Evolutionary conservation across 2,888 invertebrate species (phyloP), one percentile per base, ranked within the genome.

Genomic region (Philonicus albiceps): DNA sequence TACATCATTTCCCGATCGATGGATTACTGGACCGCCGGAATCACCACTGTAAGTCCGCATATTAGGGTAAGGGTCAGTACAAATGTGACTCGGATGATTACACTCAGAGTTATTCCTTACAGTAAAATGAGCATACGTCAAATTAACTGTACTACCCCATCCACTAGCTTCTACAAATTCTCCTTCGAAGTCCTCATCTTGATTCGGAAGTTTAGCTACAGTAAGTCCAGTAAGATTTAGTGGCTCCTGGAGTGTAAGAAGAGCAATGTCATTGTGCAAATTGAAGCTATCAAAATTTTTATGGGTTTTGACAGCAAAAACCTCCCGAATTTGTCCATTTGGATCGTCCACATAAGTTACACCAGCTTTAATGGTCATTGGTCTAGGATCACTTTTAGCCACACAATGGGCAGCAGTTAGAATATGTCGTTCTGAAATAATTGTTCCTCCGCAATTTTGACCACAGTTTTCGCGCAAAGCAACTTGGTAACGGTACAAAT

Each of bases 11-110:
- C 64, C 64, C 34, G 30, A 7, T 55, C 81, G 55, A 19, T 31
- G n/a, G 30, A 81, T 55, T n/a, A 64, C 53, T 11, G 81, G 81
- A 22, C 81, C 81, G 11, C 81, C 81, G 19, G 81, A 81, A 55
- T 81, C 81, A 0, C 81, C 81, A 0, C 1, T 11, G 16, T 55
- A 81, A 11, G n/a, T 34, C 13, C 34, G 2, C 27, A 55, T 81
- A 22, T 22, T 64, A 13, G 64, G 22, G 8, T n/a, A 31, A 64
- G 55, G 81, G 11, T 64, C 64, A n/a, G 34, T 22, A 55, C 81
- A 81, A 30, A 49, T 11, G 1, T 43, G 30, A 19, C 30, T 31
- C 11, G 19, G 37, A 55, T 34, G 31, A 3, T 2, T 19, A 11
- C 81, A 81, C 8, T 27, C 55, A 2, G 55, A 27, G 22, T 53